Evolutionary conservation across 1,140 invertebrate species (phyloP), one percentile per base, ranked within the genome.

Genomic region (Apis mellifera): DNA sequence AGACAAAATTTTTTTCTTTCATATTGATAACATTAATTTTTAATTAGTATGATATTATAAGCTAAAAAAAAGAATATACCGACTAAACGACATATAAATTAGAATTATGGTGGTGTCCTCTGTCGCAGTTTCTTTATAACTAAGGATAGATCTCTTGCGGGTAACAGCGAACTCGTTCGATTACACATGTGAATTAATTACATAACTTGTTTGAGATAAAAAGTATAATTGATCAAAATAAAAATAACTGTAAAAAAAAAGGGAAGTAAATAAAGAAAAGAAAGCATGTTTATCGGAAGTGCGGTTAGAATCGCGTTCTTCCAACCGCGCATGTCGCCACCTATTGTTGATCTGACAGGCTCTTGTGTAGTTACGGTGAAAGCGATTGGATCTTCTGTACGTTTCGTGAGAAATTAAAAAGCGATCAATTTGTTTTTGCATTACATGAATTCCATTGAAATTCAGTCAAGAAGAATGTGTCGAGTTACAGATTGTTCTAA

Each of bases 41-140:
- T 78, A 77, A 52, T 78, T 71, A 68, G 2, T 60, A 71, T 50
- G 23, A 64, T n/a, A 57, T 32, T 69, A 64, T 9, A 55, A 64
- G 32, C 68, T 76, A 60, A 78, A 78, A 32, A 82, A 82, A 23
- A 78, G 57, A 57, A 17, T 77, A 12, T 71, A 82, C 81, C 81
- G 81, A 71, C 64, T 4, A 78, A 76, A 84, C 84, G 70, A 60
- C 48, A 26, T 21, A n/a, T 42, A 80, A 80, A 42, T 73, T 73
- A 81, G 52, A 84, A 84, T 84, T 89, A 81, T 88, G 89, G 90
- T 92, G 85, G 89, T 92, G 92, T 90, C 90, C 90, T 91, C 90
- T 92, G 65, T 82, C 68, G 88, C 84, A 85, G 84, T 85, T 85
- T 87, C 78, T 68, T 48, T 65, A 26, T 75, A 84, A 91, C 89